Percentiles rank a stretch among this genome's conserved stretches.
These are phyloP conservation scores for Leucopternis melanops DNA, from an alignment of 2,113 vertebrate genomes.

Conservation along the genomic window DNA sequence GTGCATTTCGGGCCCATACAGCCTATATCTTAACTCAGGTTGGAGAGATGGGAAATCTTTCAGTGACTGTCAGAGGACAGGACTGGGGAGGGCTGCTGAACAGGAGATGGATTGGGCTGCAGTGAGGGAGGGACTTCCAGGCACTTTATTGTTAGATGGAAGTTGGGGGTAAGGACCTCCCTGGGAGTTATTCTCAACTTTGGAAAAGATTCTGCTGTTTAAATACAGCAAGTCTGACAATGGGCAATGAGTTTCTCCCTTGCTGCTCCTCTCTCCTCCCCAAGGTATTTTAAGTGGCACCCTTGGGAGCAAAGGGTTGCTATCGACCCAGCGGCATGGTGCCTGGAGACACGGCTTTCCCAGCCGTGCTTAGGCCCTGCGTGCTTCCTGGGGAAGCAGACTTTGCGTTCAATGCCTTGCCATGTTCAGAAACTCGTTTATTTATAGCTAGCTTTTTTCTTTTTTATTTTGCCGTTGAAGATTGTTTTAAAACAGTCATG, in stretches of 20 bases:
- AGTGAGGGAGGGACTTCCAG: background rate
- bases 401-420: background rate
- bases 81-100: background rate
- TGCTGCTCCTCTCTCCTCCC: background rate
- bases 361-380: background rate
- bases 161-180: background rate
- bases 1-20: background rate
- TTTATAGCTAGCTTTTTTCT: background rate
- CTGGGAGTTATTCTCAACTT: background rate
- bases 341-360: background rate
- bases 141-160: background rate
- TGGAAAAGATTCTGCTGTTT: background rate
- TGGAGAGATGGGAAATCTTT: background rate
- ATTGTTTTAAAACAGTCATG: background rate
- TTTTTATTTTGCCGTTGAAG: background rate
- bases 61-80: background rate
- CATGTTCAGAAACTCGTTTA: background rate
- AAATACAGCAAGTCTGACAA: background rate
- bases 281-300: background rate
- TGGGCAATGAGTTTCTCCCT: background rate
- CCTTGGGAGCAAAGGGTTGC: background rate
- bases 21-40: background rate
- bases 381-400: background rate
- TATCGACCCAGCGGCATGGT: background rate
- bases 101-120: fast-evolving